Evolutionary conservation across 2,888 invertebrate species (phyloP).

Genomic region (Brachynemurus nebulosus): DNA sequence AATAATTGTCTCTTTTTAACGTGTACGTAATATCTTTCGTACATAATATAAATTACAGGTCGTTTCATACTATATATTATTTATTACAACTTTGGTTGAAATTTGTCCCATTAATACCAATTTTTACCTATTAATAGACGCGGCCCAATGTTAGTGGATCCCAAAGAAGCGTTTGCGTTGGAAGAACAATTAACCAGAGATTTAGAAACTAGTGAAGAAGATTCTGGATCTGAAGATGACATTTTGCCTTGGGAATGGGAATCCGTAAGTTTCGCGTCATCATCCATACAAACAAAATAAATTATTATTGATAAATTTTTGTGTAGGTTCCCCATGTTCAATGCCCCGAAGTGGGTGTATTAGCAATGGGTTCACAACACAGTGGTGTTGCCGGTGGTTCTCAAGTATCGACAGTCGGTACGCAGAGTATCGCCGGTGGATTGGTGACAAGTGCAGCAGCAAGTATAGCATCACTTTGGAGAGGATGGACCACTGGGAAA

Average conservation of each 20-base stretch:
- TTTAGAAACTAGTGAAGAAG: slow-evolving; percentile 44
- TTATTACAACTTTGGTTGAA: not conserved
- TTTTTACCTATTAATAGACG: slow-evolving; percentile 35
- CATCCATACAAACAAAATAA: too few relatives aligned
- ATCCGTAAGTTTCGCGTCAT: slow-evolving; percentile 53
- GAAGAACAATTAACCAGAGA: slow-evolving; percentile 48
- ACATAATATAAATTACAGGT: not conserved
- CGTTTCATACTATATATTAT: not conserved
- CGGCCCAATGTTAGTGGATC: slow-evolving; percentile 47
- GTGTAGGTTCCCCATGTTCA: slow-evolving; percentile 39
- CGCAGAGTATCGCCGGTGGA: slow-evolving; percentile 50
- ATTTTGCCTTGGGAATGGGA: slow-evolving; percentile 58
- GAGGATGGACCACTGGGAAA: slow-evolving; percentile 47
- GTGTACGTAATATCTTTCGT: not conserved
- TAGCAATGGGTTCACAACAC: slow-evolving; percentile 27
- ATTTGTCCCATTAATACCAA: too few relatives aligned
- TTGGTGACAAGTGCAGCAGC: slow-evolving; percentile 72
- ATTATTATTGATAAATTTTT: not conserved
- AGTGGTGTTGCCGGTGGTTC: slow-evolving; percentile 14
- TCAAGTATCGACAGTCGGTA: slow-evolving; percentile 24
- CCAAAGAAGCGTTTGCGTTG: slow-evolving; percentile 40
- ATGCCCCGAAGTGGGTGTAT: slow-evolving; percentile 35
- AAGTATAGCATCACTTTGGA: slow-evolving; percentile 68
- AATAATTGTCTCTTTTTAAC: too few relatives aligned
- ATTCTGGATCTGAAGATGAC: slow-evolving; percentile 58